These are phyloP conservation scores for Mallateleia sp. DNA, from an alignment of 2,888 invertebrate species.

Conservation along the genomic window DNA sequence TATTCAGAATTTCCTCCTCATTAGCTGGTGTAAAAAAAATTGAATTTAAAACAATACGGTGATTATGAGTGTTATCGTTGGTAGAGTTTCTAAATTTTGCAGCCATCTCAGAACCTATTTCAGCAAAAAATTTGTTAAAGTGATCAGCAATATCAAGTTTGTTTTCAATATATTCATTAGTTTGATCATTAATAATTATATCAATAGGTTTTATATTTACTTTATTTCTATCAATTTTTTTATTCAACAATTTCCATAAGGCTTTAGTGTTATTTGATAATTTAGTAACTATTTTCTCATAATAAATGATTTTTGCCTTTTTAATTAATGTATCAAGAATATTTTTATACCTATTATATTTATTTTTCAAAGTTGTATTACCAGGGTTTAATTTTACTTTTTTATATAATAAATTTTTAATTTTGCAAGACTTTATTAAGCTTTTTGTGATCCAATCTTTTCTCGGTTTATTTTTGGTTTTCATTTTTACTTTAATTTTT, in stretches of 20 bases:
- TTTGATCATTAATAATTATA: too few species aligned
- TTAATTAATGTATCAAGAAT: not conserved
- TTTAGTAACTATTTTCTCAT: too few species aligned
- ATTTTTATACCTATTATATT: slow-evolving; percentile 2
- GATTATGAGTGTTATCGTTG: too few species aligned
- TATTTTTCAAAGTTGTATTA: not conserved
- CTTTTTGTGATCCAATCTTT: slow-evolving; percentile 17
- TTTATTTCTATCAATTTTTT: too few species aligned
- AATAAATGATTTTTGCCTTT: too few species aligned
- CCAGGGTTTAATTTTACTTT: slow-evolving; percentile 6
- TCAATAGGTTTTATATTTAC: too few species aligned
- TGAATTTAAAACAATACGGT: too few species aligned
- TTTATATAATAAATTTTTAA: slow-evolving; percentile 22
- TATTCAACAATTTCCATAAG: too few species aligned
- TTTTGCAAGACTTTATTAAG: slow-evolving; percentile 7
- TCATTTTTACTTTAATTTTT: not conserved
- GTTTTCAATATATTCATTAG: not conserved
- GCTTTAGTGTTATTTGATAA: too few species aligned
- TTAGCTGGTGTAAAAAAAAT: slow-evolving; percentile 10
- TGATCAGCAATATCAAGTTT: slow-evolving; percentile 2
- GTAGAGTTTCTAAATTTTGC: too few species aligned
- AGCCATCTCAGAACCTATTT: slow-evolving; percentile 24
- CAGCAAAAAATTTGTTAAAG: slow-evolving; percentile 24
- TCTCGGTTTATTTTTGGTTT: slow-evolving; percentile 14
- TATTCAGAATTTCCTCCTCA: not conserved